Evolutionary conservation across 1,140 invertebrate species (phyloP), one percentile per base, ranked within the genome.

Genomic region (Euschistus heros): DNA sequence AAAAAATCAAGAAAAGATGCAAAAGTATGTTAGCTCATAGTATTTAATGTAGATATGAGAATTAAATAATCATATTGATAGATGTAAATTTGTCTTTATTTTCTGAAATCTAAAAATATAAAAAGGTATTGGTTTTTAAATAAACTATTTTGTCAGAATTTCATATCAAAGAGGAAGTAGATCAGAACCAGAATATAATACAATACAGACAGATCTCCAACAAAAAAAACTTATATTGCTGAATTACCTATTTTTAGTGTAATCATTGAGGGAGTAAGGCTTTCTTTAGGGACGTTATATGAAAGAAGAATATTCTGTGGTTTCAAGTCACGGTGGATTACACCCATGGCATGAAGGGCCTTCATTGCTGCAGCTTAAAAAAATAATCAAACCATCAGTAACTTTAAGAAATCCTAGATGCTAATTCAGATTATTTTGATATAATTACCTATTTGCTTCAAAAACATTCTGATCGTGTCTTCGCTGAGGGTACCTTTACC

Each of bases 301-400:
- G 89, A 91, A 55, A 97, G 79, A 62, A 98, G 80, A 73, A 97
- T 97, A 77, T 97, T 97, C 79, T 97, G 94, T 67, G 95, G 95
- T 77, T 99, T 99, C 71, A 99, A 81, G 82, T 99, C 97, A 72
- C 97, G 82, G 76, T 99, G 97, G 59, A 99, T 94, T 73, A 99
- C 95, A 72, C 93, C 95, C 50, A 98, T 98, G 66, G 86, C 88
- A 79, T 96, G 88, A 67, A 99, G 80, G 18, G 94, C 94, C 75
- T 92, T 88, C 92, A 99, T 96, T 42, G 96, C 97, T 72, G 88
- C 92, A 69, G 94, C 96, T 91, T n/a, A 69, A 27, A 78, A 33
- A 24, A 57, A 62, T 33, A 64, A 60, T 33, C 42, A 62, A 62
- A 67, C 60, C 60, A 44, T 5, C 7, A 54, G 50, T 26, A 37